A percentile compares a stretch with the other conserved stretches of the same genome.
phyloP scores from a whole-genome alignment of 92 coral and sea anemone species.

The Metridium senile region DNA sequence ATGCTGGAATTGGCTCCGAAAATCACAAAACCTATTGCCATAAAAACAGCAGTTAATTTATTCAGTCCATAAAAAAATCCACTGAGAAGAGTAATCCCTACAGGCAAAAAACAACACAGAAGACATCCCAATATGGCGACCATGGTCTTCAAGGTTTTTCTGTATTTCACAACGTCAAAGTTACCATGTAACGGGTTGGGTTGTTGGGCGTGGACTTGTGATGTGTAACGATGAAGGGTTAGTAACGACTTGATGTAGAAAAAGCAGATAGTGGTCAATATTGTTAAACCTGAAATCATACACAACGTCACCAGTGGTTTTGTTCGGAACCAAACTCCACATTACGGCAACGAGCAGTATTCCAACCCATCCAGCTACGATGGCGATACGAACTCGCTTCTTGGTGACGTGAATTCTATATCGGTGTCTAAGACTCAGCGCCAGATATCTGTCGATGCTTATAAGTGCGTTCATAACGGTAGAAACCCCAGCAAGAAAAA shows the following conservation, averaged over 20 bases:
- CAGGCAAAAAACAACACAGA: not conserved
- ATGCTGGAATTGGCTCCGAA: not conserved
- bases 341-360: not conserved
- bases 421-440: constrained; percentile 45
- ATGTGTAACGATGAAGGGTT: constrained; percentile 18
- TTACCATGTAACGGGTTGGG: constrained; percentile 12
- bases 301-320: not conserved
- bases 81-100: not conserved
- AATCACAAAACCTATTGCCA: not conserved
- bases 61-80: not conserved
- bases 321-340: not conserved
- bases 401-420: constrained; percentile 34
- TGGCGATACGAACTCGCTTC: constrained; percentile 31
- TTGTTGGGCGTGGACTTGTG: constrained; percentile 20
- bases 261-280: not conserved
- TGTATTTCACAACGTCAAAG: constrained; percentile 29
- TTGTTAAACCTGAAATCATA: not conserved
- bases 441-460: constrained; percentile 50
- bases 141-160: constrained; percentile 26
- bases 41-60: not conserved
- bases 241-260: constrained; percentile 16
- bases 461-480: constrained; percentile 27
- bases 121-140: constrained; percentile 14
- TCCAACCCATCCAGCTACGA: constrained; percentile 27
- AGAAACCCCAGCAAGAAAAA: constrained; percentile 23